phyloP scores from a whole-genome alignment of 2,113 vertebrate genomes.

The Danio rerio region GRCz12tu NC_133190.1:36069001-36069500 shows the following conservation, averaged over 20 bases:
- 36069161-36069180: neutral
- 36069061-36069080: conserved; percentile 24
- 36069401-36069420: conserved; percentile 9
- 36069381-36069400: conserved; percentile 7
- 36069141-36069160: conserved; percentile 11
- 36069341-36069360: neutral
- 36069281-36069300: conserved; percentile 9
- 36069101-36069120: conserved; percentile 16
- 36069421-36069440: neutral
- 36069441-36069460: conserved; percentile 10
- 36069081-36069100: neutral
- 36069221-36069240: neutral
- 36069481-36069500: conserved; percentile 22
- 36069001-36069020: conserved; percentile 16
- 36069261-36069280: neutral
- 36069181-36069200: neutral
- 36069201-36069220: neutral
- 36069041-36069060: neutral
- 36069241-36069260: neutral
- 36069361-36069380: neutral
- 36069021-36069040: neutral
- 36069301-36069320: conserved; percentile 12
- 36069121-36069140: conserved; percentile 22
- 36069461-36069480: conserved; percentile 10
- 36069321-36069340: neutral